Percentiles rank a stretch among this genome's conserved stretches.
phyloP scores from a whole-genome alignment of 2,113 vertebrate genomes.

The Cyanoderma ruficeps region DNA sequence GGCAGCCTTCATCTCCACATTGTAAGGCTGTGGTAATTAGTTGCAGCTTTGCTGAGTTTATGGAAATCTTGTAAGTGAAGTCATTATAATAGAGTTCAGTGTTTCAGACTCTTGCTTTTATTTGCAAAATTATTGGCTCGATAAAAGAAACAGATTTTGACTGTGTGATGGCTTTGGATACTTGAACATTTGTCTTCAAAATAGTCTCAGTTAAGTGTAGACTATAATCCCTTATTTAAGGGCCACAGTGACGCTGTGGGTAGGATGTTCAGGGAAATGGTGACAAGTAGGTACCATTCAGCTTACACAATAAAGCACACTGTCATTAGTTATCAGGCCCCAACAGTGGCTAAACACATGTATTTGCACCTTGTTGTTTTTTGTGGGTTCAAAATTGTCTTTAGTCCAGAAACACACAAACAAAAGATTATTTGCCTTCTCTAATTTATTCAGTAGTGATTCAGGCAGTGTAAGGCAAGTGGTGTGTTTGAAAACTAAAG shows the following conservation, averaged over 20 bases:
- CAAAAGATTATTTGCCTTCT: background rate
- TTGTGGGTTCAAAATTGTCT: background rate
- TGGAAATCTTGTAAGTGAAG: conserved; percentile 32
- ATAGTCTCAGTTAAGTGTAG: background rate
- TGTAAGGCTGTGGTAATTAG: conserved; percentile 45
- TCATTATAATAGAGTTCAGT: conserved; percentile 23
- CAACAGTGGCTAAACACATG: background rate
- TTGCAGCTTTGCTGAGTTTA: conserved; percentile 36
- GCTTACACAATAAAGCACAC: background rate
- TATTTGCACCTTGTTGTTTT: background rate
- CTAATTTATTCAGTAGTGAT: background rate
- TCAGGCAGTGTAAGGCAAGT: background rate
- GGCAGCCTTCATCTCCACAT: conserved; percentile 5
- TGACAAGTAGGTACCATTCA: background rate
- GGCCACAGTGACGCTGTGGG: background rate
- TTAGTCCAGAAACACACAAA: background rate
- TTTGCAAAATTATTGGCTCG: background rate
- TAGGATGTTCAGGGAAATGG: background rate
- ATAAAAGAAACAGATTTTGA: conserved; percentile 38
- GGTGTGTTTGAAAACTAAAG: background rate
- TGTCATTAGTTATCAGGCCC: background rate
- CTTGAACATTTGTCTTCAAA: conserved; percentile 6
- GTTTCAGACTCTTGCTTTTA: conserved; percentile 14
- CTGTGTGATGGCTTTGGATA: background rate
- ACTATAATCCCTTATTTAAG: background rate